phyloP scores from a whole-genome alignment of 2,888 invertebrate species.

The Leptinotarsa peninsularis region DNA sequence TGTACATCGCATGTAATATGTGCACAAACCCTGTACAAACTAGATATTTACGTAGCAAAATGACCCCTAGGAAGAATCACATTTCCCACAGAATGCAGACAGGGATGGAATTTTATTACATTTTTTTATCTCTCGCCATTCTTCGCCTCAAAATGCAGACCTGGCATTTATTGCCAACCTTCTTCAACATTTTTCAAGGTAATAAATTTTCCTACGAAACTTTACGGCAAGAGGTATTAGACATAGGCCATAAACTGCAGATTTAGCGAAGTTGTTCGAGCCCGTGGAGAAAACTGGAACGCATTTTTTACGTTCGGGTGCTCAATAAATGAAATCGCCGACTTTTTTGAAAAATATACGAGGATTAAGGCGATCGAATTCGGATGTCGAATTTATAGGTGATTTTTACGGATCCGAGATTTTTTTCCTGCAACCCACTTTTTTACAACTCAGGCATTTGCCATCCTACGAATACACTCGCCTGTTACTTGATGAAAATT shows the following conservation, averaged over 20 bases:
- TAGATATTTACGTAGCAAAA: constrained; percentile 17
- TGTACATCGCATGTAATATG: no score
- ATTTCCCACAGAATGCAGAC: constrained; percentile 7
- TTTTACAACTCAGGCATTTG: no score
- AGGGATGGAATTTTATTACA: constrained; percentile 27
- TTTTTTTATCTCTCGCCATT: constrained; percentile 23
- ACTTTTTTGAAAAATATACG: not conserved
- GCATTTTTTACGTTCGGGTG: constrained; percentile 6
- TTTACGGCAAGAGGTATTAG: constrained; percentile 27
- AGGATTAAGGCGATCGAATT: not conserved
- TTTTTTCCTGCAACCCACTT: no score
- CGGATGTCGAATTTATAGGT: no score
- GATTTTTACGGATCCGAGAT: no score
- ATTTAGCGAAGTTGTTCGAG: constrained; percentile 11
- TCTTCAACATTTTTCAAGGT: constrained; percentile 29
- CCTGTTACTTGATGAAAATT: no score
- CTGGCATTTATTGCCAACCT: constrained; percentile 33
- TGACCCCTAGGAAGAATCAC: constrained; percentile 15
- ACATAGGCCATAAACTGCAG: constrained; percentile 23
- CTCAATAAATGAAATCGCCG: not conserved
- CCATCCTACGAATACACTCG: no score
- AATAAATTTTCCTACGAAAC: constrained; percentile 27
- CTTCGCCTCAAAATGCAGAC: constrained; percentile 30
- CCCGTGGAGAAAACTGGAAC: constrained; percentile 4
- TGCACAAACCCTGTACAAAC: not conserved